Percentiles rank a stretch among this genome's conserved stretches.
Conservation (phyloP, 2,888 invertebrate genomes). For the Mycalesis mineus region DNA sequence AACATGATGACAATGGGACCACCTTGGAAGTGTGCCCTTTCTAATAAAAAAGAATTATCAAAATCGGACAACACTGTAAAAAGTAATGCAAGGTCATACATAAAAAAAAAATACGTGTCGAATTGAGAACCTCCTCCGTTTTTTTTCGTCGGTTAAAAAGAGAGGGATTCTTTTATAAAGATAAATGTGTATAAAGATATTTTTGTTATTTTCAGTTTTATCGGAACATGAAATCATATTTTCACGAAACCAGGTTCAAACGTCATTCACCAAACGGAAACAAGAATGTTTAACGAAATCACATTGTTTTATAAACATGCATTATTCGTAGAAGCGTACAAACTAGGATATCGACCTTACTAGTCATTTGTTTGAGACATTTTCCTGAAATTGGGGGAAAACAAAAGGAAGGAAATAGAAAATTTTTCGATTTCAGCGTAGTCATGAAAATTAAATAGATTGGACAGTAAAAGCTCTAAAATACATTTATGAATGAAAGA, state of each 20-base stretch:
- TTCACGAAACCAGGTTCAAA: background rate
- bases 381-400: background rate
- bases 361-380: background rate
- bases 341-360: background rate
- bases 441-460: background rate
- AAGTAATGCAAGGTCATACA: no score
- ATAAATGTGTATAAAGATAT: no score
- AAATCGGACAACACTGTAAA: no score
- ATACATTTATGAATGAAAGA: no score
- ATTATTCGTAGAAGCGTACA: background rate
- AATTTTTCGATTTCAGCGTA: background rate
- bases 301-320: background rate
- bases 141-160: no score
- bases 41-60: no score
- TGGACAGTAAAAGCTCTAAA: background rate
- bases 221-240: background rate
- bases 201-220: background rate
- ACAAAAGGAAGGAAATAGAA: background rate
- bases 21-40: no score
- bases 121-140: no score
- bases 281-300: background rate
- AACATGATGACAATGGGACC: no score
- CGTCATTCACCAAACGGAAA: background rate
- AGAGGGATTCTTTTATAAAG: no score
- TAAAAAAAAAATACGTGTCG: no score